Evolutionary conservation across 2,797 vertebrate species (phyloP).

Genomic region (Acomys russatus): DNA sequence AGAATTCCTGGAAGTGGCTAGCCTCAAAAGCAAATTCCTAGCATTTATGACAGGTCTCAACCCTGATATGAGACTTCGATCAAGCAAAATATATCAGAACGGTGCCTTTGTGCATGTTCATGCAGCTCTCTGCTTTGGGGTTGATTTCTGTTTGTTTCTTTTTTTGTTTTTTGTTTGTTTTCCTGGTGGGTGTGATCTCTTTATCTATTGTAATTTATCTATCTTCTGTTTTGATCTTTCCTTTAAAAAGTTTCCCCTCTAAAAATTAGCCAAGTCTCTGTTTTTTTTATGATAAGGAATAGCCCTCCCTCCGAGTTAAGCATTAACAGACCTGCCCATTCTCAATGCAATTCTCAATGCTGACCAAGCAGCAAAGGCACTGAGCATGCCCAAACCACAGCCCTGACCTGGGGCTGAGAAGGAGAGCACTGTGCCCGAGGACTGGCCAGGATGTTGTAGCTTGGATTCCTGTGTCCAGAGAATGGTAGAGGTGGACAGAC

Average conservation of each 20-base stretch:
- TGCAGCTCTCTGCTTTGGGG: background rate
- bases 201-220: slow-evolving; percentile 14
- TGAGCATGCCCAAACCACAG: background rate
- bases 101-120: background rate
- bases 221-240: background rate
- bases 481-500: background rate
- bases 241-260: background rate
- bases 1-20: slow-evolving; percentile 41
- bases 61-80: background rate
- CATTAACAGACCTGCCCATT: background rate
- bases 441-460: background rate
- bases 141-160: background rate
- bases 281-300: slow-evolving; percentile 58
- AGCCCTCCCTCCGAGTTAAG: background rate
- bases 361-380: background rate
- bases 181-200: background rate
- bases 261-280: slow-evolving; percentile 48
- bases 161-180: background rate
- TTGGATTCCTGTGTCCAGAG: background rate
- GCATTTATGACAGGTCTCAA: background rate
- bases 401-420: background rate
- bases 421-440: background rate
- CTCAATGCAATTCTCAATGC: background rate
- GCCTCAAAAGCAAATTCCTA: slow-evolving; percentile 51
- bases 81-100: background rate